Conservation (phyloP, 2,113 vertebrate species). For the Chlorocebus sabaeus region DNA sequence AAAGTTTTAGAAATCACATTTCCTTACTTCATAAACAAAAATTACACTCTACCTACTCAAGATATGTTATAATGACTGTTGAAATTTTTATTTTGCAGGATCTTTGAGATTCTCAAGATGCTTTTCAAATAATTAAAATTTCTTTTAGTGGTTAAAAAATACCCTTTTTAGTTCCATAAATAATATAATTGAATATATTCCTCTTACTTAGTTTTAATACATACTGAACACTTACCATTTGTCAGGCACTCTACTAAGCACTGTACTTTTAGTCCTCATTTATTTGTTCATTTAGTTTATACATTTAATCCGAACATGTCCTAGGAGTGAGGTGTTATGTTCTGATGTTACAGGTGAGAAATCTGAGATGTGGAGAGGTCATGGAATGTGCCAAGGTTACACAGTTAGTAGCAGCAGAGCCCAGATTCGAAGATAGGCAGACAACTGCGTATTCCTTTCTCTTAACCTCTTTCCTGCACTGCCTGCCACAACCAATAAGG, state of each 20-base stretch:
- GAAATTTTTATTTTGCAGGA: conserved; percentile 2
- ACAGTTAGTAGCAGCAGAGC: background rate
- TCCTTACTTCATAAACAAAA: background rate
- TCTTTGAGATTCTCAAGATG: background rate
- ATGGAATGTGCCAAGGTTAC: background rate
- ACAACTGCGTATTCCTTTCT: background rate
- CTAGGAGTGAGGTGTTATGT: background rate
- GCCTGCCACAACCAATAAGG: background rate
- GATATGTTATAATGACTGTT: background rate
- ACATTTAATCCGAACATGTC: background rate
- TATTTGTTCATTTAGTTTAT: background rate
- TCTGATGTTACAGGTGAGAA: background rate
- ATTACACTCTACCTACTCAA: background rate
- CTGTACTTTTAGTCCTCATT: background rate
- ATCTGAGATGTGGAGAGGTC: background rate
- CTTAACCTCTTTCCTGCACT: background rate
- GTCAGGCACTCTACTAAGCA: background rate
- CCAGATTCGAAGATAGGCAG: background rate
- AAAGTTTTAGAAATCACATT: background rate
- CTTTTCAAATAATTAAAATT: background rate
- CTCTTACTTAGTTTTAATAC: background rate
- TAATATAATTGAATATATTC: background rate
- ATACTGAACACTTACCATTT: background rate
- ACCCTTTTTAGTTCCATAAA: background rate
- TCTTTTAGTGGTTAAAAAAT: background rate